phyloP scores from a whole-genome alignment of 2,888 invertebrate genomes.

The Adela reaumurella region DNA sequence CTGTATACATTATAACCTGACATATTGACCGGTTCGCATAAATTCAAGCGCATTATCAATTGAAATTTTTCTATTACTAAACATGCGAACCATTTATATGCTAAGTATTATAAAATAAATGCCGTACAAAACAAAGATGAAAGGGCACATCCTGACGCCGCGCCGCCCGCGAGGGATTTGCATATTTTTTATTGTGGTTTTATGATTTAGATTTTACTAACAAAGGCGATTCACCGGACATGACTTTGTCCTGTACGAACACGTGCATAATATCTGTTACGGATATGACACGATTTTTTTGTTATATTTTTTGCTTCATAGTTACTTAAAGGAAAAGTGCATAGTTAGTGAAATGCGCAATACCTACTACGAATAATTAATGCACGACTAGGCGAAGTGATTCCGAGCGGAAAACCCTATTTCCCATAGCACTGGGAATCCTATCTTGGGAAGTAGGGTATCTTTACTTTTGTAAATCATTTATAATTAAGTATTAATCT shows the following conservation, averaged over 20 bases:
- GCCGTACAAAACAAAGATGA: constrained; percentile 29
- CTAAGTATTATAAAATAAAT: background rate
- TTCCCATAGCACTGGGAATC: no score
- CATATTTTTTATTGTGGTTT: constrained; percentile 34
- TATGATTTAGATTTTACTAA: constrained; percentile 45
- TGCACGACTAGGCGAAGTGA: no score
- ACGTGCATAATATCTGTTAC: no score
- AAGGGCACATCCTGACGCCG: constrained; percentile 34
- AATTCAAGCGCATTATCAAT: background rate
- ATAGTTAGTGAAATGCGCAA: no score
- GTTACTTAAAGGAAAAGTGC: no score
- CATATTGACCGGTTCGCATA: background rate
- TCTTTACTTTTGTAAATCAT: no score
- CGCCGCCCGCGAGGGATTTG: constrained; percentile 51
- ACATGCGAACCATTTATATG: background rate
- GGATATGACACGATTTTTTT: background rate
- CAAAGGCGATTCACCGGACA: constrained; percentile 24
- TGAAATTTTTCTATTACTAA: background rate
- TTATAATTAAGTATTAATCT: no score
- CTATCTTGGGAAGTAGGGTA: no score
- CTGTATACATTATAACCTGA: background rate
- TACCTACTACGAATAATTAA: no score
- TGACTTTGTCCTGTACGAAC: no score
- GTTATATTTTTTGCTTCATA: no score
- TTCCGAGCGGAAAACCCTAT: no score